Evolutionary conservation across 2,797 vertebrate species (phyloP).

Genomic region (Acestrorhynchus altus): DNA sequence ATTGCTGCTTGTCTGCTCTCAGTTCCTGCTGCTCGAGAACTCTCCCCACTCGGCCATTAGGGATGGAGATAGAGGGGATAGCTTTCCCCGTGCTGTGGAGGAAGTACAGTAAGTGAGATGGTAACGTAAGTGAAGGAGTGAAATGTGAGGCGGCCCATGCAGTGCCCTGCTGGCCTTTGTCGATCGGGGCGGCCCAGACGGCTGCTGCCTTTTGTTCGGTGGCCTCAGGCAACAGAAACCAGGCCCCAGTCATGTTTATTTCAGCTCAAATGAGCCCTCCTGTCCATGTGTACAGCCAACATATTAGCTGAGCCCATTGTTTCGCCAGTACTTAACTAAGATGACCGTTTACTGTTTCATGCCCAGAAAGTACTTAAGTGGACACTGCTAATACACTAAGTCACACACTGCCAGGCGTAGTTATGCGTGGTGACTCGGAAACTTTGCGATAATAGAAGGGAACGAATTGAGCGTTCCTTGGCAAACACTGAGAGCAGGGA

Average conservation of each 20-base stretch:
- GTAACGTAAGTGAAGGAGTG: slow-evolving; percentile 70
- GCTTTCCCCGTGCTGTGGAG: slow-evolving; percentile 65
- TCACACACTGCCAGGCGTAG: background rate
- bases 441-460: background rate
- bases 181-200: slow-evolving; percentile 48
- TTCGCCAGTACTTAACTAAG: background rate
- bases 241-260: slow-evolving; percentile 45
- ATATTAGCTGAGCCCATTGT: slow-evolving; percentile 26
- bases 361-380: background rate
- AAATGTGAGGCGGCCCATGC: slow-evolving; percentile 63
- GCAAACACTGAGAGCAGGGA: background rate
- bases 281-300: background rate
- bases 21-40: slow-evolving; percentile 66
- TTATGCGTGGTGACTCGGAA: background rate
- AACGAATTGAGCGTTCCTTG: background rate
- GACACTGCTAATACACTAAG: background rate
- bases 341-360: slow-evolving; percentile 30
- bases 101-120: slow-evolving; percentile 78
- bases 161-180: slow-evolving; percentile 58
- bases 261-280: slow-evolving; percentile 31
- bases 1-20: slow-evolving; percentile 70
- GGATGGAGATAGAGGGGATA: slow-evolving; percentile 71
- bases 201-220: slow-evolving; percentile 50
- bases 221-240: slow-evolving; percentile 40
- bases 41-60: slow-evolving; percentile 59